Base-by-base conservation (phyloP, 2,113 vertebrate genomes). In the Geococcyx californianus region DNA sequence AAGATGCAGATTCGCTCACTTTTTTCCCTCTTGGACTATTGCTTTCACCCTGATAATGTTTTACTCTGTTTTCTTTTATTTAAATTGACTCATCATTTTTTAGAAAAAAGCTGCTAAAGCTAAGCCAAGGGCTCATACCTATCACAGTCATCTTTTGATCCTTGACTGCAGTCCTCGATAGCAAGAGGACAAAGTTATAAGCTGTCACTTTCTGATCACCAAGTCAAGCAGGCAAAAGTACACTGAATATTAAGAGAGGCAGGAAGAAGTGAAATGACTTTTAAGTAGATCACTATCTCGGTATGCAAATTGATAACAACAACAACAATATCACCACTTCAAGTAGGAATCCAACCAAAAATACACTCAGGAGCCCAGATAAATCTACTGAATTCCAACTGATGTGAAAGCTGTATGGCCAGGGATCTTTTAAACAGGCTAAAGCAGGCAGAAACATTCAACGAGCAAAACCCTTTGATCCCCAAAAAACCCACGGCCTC, bases 351-450 rank as follows among this genome's bases (percentile, higher is more conserved):
- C 77, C 72, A 77, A 77, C 68, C 49, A n/a, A 82, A 90, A 90
- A 62, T 38, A 78, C 55, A 31, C 42, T 87, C 47, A 60, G 67
- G 58, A 92, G 44, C 88, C 63, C 78, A 80, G 82, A 80, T 16
- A 38, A 60, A 92, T 69, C n/a, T 84, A 70, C 67, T 40, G 67
- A 93, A 88, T 70, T 51, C 58, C 75, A 89, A 31, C 42, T 44
- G 59, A 87, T 82, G 62, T 51, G 82, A 82, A 92, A 84, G 34
- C 29, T 55, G 55, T 87, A 58, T 13, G 59, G 55, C 66, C 73
- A 91, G 85, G 45, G 58, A 95, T 95, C 95, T 80, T 95, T 96
- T 92, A 85, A 97, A 83, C 47, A 94, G 89, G 68, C 83, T 75
- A 91, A 93, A 78, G 84, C 79, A 85, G 84, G 79, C 87, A 93